Evolutionary conservation across 2,888 invertebrate genomes (phyloP).

Genomic region (Caenorhabditis sp.): DNA sequence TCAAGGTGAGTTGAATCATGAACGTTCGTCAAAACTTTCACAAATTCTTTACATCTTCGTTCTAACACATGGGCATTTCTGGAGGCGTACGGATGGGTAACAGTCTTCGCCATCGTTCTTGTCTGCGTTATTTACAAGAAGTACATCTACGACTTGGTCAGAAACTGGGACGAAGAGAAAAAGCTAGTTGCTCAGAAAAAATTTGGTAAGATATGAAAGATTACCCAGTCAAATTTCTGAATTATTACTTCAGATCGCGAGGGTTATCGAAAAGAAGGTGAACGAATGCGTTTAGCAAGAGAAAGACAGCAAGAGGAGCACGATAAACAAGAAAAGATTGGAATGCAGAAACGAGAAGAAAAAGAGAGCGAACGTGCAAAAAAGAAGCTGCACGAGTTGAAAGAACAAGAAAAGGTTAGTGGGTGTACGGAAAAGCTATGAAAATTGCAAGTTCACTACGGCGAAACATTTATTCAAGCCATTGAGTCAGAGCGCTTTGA

Average conservation of each 20-base stretch:
- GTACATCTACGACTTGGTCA: slow-evolving; percentile 23
- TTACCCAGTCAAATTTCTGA: slow-evolving; percentile 67
- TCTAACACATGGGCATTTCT: slow-evolving; percentile 38
- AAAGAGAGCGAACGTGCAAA: slow-evolving; percentile 34
- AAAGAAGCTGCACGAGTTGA: slow-evolving; percentile 4
- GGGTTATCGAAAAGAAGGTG: slow-evolving; percentile 10
- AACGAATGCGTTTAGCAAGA: slow-evolving; percentile 34
- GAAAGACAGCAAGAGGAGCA: slow-evolving; percentile 47
- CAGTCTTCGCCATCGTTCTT: slow-evolving; percentile 19
- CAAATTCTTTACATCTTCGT: slow-evolving; percentile 6
- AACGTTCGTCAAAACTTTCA: background rate
- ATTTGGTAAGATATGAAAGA: slow-evolving; percentile 12
- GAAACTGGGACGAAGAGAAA: background rate
- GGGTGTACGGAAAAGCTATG: background rate
- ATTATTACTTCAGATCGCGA: slow-evolving; percentile 22
- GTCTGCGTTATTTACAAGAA: slow-evolving; percentile 44
- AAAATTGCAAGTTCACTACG: background rate
- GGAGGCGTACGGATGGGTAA: slow-evolving; percentile 50
- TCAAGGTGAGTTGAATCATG: slow-evolving; percentile 24
- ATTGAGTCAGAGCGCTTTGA: background rate
- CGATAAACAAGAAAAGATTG: slow-evolving; percentile 27
- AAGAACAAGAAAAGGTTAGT: slow-evolving; percentile 29
- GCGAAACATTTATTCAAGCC: background rate
- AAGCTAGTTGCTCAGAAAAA: slow-evolving; percentile 18
- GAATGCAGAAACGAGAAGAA: slow-evolving; percentile 17